Conservation (phyloP, 2,888 invertebrate species). For the Eupithecia centaureata region DNA sequence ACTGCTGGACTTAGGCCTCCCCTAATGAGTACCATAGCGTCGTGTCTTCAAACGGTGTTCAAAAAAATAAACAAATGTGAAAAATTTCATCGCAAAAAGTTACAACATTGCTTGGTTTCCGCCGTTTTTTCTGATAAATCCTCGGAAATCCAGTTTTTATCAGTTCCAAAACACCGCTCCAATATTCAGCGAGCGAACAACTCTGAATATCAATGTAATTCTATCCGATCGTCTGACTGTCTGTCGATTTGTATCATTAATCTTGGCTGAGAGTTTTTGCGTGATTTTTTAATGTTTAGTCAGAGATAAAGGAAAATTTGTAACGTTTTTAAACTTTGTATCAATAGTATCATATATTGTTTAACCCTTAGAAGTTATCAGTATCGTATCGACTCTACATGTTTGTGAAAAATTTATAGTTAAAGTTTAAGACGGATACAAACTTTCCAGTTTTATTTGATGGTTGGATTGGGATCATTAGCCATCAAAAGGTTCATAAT, state of each 20-base stretch:
- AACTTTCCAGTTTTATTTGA: no score
- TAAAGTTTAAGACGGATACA: no score
- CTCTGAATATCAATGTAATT: constrained; percentile 37
- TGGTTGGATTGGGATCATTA: no score
- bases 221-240: constrained; percentile 32
- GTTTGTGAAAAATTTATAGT: no score
- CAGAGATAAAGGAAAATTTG: not conserved
- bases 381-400: no score
- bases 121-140: not conserved
- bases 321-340: not conserved
- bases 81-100: not conserved
- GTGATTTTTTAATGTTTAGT: not conserved
- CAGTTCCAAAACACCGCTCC: constrained; percentile 8
- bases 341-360: no score
- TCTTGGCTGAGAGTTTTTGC: constrained; percentile 24
- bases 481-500: no score
- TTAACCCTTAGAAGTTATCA: no score
- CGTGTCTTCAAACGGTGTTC: no score
- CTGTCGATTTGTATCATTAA: constrained; percentile 30
- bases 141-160: constrained; percentile 4
- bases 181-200: constrained; percentile 5
- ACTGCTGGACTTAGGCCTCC: no score
- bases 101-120: not conserved
- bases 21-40: no score
- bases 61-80: no score